Conservation (phyloP, 2,113 vertebrate genomes). For the Formicarius rufipectus region DNA sequence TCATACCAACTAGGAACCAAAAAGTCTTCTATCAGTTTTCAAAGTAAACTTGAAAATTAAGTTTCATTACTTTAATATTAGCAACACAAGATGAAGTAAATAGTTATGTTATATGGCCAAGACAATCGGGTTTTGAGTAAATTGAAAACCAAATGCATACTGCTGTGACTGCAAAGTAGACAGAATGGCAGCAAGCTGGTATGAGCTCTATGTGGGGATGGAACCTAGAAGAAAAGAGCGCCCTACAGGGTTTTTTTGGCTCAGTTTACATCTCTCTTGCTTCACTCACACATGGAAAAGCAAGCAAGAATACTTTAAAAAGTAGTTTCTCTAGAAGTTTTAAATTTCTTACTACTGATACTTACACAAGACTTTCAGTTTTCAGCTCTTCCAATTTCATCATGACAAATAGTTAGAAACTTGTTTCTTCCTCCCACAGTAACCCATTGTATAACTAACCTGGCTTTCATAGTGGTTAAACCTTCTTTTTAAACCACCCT, state of each 20-base stretch:
- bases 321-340: slow-evolving; percentile 9
- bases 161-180: not conserved
- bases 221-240: not conserved
- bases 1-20: not conserved
- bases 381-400: not conserved
- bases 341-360: not conserved
- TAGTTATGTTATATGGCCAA: not conserved
- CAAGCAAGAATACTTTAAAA: slow-evolving; percentile 14
- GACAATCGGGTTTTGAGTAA: not conserved
- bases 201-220: not conserved
- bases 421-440: not conserved
- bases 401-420: not conserved
- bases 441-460: not conserved
- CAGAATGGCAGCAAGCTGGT: not conserved
- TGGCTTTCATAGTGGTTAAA: not conserved
- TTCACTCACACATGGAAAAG: not conserved
- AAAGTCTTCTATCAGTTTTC: not conserved
- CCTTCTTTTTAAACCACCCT: not conserved
- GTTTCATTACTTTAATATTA: not conserved
- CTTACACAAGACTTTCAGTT: not conserved
- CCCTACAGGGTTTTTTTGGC: not conserved
- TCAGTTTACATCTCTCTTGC: not conserved
- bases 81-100: not conserved
- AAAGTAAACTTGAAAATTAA: not conserved
- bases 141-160: not conserved